These are phyloP conservation scores for Epinotia nisella DNA, from an alignment of 2,888 invertebrate genomes.

Conservation along the genomic window DNA sequence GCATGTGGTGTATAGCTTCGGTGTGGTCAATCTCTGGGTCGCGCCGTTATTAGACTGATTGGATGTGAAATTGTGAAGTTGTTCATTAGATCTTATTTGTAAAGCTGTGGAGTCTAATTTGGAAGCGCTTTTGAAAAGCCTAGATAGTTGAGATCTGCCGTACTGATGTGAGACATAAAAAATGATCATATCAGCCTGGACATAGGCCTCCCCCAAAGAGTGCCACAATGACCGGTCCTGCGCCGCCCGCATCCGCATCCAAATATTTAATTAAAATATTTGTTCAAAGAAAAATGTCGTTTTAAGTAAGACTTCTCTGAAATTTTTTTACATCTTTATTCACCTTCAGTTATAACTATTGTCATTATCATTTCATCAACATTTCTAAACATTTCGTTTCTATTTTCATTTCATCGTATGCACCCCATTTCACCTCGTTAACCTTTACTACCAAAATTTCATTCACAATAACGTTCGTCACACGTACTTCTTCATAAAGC, in stretches of 20 bases:
- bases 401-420: too few relatives aligned
- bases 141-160: neutral
- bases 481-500: too few relatives aligned
- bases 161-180: neutral
- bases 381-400: neutral
- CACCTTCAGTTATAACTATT: neutral
- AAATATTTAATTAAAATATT: neutral
- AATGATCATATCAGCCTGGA: too few relatives aligned
- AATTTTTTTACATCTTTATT: neutral
- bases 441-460: too few relatives aligned
- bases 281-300: neutral
- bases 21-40: conserved; percentile 59
- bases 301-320: neutral
- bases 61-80: conserved; percentile 14
- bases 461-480: too few relatives aligned
- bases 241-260: too few relatives aligned
- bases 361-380: neutral
- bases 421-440: neutral
- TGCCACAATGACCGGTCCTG: too few relatives aligned
- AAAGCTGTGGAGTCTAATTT: conserved; percentile 1
- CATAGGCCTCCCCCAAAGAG: too few relatives aligned
- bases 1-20: neutral
- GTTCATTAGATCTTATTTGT: neutral
- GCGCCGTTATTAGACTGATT: conserved; percentile 58
- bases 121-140: neutral